These are phyloP conservation scores for Plemyria rubiginata DNA, from an alignment of 2,888 invertebrate genomes.

Conservation along the genomic window DNA sequence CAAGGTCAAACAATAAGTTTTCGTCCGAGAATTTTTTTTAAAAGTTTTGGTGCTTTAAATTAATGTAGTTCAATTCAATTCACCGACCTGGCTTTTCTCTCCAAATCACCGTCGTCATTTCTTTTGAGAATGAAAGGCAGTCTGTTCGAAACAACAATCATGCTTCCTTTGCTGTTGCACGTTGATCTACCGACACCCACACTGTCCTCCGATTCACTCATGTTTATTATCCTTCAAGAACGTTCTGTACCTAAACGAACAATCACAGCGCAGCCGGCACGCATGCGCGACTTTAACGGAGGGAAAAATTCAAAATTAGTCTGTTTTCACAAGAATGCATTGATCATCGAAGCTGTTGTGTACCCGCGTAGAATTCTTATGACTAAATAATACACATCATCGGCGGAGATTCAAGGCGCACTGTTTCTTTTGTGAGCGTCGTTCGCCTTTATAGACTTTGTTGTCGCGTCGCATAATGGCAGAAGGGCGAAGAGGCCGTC, in stretches of 20 bases:
- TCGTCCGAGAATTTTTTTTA: not conserved
- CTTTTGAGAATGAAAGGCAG: conserved; percentile 94
- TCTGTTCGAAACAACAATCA: conserved; percentile 96
- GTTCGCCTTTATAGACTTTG: conserved; percentile 78
- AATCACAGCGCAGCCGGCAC: conserved; percentile 70
- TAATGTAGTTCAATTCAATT: not conserved
- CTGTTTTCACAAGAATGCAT: conserved; percentile 54
- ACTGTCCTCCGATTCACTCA: conserved; percentile 63
- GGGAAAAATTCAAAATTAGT: conserved; percentile 63
- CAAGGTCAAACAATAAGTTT: conserved; percentile 8
- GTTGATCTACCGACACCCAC: conserved; percentile 66
- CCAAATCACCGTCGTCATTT: conserved; percentile 89
- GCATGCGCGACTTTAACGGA: conserved; percentile 71
- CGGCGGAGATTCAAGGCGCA: conserved; percentile 73
- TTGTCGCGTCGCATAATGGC: conserved; percentile 69
- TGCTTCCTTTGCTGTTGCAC: conserved; percentile 87
- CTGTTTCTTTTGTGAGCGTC: conserved; percentile 74
- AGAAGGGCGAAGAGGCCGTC: conserved; percentile 71
- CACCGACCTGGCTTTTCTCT: conserved; percentile 92
- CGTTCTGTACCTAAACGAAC: conserved; percentile 61
- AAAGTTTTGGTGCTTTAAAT: too few species aligned
- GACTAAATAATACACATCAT: conserved; percentile 68
- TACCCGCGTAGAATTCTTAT: conserved; percentile 49
- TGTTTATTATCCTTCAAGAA: conserved; percentile 60
- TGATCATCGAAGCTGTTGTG: conserved; percentile 62